These are phyloP conservation scores for Odocoileus virginianus DNA, from an alignment of 2,113 vertebrate species.

Conservation along the genomic window DNA sequence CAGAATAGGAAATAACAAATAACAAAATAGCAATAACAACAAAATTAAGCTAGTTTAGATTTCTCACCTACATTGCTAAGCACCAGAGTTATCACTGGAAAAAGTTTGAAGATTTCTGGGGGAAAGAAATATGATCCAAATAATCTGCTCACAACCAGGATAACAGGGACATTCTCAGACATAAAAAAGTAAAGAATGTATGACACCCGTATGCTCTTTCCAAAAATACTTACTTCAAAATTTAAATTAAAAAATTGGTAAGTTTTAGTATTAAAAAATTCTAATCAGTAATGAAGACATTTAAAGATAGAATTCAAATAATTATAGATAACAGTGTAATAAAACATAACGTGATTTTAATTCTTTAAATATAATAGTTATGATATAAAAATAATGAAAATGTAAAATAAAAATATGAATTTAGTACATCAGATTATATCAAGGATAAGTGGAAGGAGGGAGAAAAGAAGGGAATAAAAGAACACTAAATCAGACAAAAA, in stretches of 20 bases:
- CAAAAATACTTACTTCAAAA: not conserved
- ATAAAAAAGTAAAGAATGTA: not conserved
- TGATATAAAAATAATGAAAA: not conserved
- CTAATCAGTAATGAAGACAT: not conserved
- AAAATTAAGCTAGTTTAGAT: not conserved
- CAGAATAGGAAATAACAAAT: not conserved
- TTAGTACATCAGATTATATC: not conserved
- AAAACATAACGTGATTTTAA: not conserved
- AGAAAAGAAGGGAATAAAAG: not conserved
- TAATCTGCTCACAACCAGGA: not conserved
- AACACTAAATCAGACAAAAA: not conserved
- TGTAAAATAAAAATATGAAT: not conserved
- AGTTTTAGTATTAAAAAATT: not conserved
- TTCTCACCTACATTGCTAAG: not conserved
- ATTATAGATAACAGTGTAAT: not conserved
- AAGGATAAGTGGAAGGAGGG: not conserved
- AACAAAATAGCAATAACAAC: not conserved
- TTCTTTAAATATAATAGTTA: not conserved
- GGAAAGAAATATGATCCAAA: not conserved
- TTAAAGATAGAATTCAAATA: not conserved
- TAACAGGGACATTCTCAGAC: not conserved
- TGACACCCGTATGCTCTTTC: not conserved
- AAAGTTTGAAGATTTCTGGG: not conserved
- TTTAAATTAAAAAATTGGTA: not conserved
- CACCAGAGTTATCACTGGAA: not conserved